Base-by-base conservation (phyloP, 2,888 invertebrate species). In the Eurytoma californica region DNA sequence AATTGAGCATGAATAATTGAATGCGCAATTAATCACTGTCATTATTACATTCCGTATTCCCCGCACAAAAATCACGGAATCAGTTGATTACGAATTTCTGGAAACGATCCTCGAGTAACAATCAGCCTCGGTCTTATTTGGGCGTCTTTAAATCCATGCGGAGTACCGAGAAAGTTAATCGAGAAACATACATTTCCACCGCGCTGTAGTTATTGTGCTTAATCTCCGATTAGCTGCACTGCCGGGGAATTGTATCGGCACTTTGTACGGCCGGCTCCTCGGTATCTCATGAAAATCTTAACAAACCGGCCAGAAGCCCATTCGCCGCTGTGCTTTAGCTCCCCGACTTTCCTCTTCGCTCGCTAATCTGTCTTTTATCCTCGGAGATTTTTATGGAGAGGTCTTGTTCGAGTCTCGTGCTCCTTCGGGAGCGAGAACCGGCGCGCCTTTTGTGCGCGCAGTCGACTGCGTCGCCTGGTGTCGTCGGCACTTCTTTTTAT, bases 161-260 rank as follows among this genome's bases (percentile, higher is more conserved):
- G 3, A 30, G 16, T 65, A 53, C 63, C 65, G 18, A 66, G 53
- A 28, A 73, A 65, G 82, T 83, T 85, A 85, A 85, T 85, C 84
- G 83, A 82, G 82, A 84, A 80, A 81, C 80, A 80, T 82, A 80
- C 63, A 79, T 74, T 75, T 79, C 68, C 18, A 18, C 13, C 51
- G 58, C 63, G 61, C 70, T 60, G 67, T 67, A 66, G 55, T 79
- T 63, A 49, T 58, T 63, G 81, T 83, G 84, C 84, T 85, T 85
- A 83, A 83, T 85, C 85, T 82, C 80, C 63, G 63, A 69, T 77
- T 39, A 83, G 81, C 83, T 82, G 80, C 84, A 84, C 83, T 83
- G 80, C 83, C 80, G 79, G 79, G 76, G 82, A 74, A 78, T 81
- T 49, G 30, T 39, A 63, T 24, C 39, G 39, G 28, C 61, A 68